Percentiles rank a stretch among this genome's conserved stretches.
Conservation (phyloP, 2,888 invertebrate species). For the Scaptomyza flava region DNA sequence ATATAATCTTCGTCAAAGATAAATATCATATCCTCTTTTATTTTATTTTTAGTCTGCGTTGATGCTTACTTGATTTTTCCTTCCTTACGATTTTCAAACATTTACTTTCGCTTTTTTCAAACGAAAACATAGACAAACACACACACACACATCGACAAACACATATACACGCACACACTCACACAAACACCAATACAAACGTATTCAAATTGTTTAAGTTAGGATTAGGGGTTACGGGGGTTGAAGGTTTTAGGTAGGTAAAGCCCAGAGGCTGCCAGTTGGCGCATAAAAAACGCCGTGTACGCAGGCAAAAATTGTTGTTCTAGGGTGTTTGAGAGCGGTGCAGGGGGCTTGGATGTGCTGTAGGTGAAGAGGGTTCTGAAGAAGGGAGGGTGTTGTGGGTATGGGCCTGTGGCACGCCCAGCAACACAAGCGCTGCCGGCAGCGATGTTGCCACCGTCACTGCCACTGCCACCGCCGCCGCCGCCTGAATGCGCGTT, state of each 20-base stretch:
- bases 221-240: conserved; percentile 2
- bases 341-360: not conserved
- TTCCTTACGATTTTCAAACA: conserved; percentile 80
- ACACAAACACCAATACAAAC: conserved; percentile 40
- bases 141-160: conserved; percentile 23
- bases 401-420: conserved; percentile 33
- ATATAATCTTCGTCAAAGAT: conserved; percentile 59
- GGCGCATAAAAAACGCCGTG: conserved; percentile 69
- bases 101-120: conserved; percentile 79
- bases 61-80: conserved; percentile 77
- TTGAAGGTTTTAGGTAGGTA: conserved; percentile 33
- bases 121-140: conserved; percentile 71
- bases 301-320: conserved; percentile 76
- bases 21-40: conserved; percentile 35
- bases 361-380: not conserved
- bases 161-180: conserved; percentile 22
- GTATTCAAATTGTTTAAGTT: conserved; percentile 66
- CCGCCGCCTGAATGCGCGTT: conserved; percentile 73
- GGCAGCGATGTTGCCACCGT: conserved; percentile 33
- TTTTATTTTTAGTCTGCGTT: conserved; percentile 26
- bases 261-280: conserved; percentile 51
- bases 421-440: conserved; percentile 31
- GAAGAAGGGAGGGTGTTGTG: conserved; percentile 11
- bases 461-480: conserved; percentile 7
- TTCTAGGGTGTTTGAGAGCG: conserved; percentile 26